Percentiles rank a stretch among this genome's conserved stretches.
These are phyloP conservation scores for Melanotaenia boesemani DNA, from an alignment of 2,797 vertebrate genomes.

Conservation along the genomic window DNA sequence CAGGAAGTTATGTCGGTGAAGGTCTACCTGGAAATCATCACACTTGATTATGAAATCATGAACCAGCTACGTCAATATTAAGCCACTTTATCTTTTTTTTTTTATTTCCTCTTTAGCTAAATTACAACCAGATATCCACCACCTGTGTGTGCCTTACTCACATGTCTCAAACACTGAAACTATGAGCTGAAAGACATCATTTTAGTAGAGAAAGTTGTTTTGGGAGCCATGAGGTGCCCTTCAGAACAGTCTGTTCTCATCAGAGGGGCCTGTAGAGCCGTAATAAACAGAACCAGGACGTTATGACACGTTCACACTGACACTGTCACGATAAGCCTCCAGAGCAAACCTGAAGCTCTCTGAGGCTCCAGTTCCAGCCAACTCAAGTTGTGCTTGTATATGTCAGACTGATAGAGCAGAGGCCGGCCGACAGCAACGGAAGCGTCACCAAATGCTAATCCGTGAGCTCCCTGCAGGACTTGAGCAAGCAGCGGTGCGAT, in stretches of 20 bases:
- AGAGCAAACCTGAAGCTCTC: constrained; percentile 4
- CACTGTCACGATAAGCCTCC: constrained; percentile 36
- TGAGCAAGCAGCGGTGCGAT: constrained; percentile 38
- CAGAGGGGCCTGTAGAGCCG: constrained; percentile 25
- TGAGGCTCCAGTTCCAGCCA: constrained; percentile 18
- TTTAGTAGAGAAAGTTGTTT: background rate
- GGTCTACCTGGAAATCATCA: too few relatives aligned
- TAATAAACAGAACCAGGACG: constrained; percentile 43
- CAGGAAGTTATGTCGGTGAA: too few relatives aligned
- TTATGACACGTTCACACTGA: constrained; percentile 48
- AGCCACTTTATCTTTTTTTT: background rate
- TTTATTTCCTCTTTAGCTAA: background rate
- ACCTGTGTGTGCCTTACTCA: too few relatives aligned
- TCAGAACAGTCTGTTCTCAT: constrained; percentile 47
- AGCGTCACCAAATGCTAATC: constrained; percentile 62
- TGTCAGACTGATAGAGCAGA: constrained; percentile 26
- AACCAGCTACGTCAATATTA: background rate
- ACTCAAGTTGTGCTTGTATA: constrained; percentile 26
- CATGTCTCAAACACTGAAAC: too few relatives aligned
- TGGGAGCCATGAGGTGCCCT: constrained; percentile 11
- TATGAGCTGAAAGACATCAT: too few relatives aligned
- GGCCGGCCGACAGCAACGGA: constrained; percentile 15
- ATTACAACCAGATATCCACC: too few relatives aligned
- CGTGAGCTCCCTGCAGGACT: constrained; percentile 20
- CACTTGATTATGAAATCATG: too few relatives aligned